Conservation (phyloP, 2,113 vertebrate species). For the Chlorodrepanis virens region DNA sequence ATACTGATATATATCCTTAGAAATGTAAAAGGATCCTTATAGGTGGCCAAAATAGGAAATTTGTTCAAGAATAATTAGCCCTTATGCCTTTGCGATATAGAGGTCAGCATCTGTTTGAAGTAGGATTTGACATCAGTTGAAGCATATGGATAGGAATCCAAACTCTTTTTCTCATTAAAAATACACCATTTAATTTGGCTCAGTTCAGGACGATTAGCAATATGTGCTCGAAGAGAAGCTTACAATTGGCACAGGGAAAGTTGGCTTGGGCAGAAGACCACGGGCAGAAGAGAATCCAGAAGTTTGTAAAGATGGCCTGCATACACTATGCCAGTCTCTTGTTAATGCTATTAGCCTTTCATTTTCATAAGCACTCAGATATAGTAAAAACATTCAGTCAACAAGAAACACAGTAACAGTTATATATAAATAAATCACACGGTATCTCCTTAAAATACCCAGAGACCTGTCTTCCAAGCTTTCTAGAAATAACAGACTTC, state of each 20-base stretch:
- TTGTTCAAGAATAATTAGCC: conserved; percentile 28
- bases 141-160: conserved; percentile 56
- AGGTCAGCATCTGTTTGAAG: conserved; percentile 64
- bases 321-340: neutral
- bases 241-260: neutral
- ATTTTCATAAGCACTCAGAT: neutral
- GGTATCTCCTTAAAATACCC: neutral
- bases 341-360: conserved; percentile 8
- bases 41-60: neutral
- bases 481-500: neutral
- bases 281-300: neutral
- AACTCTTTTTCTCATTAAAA: conserved; percentile 60
- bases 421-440: neutral
- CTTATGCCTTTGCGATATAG: conserved; percentile 8
- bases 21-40: neutral
- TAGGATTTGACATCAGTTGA: conserved; percentile 46
- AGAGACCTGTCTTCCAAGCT: neutral
- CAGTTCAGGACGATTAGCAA: conserved; percentile 29
- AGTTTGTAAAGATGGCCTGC: neutral
- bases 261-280: neutral
- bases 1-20: neutral
- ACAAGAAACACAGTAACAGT: neutral
- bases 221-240: conserved; percentile 8
- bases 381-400: neutral
- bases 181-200: conserved; percentile 67